Percentiles rank a stretch among this genome's conserved stretches.
Evolutionary conservation across 2,888 invertebrate species (phyloP).

Genomic region (Leistus spinibarbis): DNA sequence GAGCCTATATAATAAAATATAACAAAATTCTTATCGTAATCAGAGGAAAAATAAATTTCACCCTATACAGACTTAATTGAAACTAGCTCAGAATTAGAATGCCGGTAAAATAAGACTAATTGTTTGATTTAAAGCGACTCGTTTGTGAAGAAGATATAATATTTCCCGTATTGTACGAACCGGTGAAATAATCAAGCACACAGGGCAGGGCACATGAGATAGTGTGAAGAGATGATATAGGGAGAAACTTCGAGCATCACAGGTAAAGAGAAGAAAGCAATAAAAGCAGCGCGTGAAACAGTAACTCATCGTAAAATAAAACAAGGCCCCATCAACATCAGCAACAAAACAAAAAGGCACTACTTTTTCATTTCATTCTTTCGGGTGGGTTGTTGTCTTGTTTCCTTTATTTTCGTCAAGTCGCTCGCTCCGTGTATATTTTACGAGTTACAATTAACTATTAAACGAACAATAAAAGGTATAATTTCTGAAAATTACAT

Average conservation of each 20-base stretch:
- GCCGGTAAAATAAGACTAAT: too few species aligned
- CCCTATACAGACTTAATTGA: too few species aligned
- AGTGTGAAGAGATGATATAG: neutral
- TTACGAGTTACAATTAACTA: slow-evolving; percentile 46
- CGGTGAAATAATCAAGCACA: too few species aligned
- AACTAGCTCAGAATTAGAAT: too few species aligned
- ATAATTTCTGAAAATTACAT: slow-evolving; percentile 46
- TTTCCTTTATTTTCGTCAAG: neutral
- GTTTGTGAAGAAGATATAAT: too few species aligned
- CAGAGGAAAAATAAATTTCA: too few species aligned
- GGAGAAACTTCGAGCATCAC: slow-evolving; percentile 1
- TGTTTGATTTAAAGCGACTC: too few species aligned
- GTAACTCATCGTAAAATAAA: slow-evolving; percentile 40
- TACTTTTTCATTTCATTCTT: slow-evolving; percentile 18
- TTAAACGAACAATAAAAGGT: slow-evolving; percentile 44
- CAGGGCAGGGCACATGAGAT: neutral
- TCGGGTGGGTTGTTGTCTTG: neutral
- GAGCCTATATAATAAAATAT: too few species aligned
- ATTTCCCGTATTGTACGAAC: too few species aligned
- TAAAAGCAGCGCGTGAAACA: slow-evolving; percentile 38
- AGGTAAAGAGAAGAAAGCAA: slow-evolving; percentile 16
- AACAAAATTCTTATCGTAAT: too few species aligned
- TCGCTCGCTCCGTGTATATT: slow-evolving; percentile 39
- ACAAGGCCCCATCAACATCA: slow-evolving; percentile 32
- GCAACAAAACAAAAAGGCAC: slow-evolving; percentile 25